Conservation (phyloP, 2,888 invertebrate genomes). For the Ommatoiulus sabulosus region DNA sequence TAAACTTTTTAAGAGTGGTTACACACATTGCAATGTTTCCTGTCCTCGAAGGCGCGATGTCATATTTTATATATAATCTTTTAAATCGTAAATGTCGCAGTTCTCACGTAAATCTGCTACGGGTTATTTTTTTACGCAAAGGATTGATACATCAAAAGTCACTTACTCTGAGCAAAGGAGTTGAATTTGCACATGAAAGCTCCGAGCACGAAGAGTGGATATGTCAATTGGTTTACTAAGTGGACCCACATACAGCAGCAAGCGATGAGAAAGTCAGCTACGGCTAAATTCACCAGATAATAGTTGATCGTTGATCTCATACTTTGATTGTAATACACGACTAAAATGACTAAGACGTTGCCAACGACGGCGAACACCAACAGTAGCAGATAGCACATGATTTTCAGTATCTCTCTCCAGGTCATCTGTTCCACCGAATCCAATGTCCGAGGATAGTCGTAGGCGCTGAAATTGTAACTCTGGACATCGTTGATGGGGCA, state of each 20-base stretch:
- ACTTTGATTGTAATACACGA: slow-evolving; percentile 62
- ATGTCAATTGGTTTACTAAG: slow-evolving; percentile 63
- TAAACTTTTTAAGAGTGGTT: too few relatives aligned
- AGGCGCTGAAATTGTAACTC: slow-evolving; percentile 52
- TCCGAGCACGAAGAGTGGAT: slow-evolving; percentile 63
- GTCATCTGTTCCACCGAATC: slow-evolving; percentile 45
- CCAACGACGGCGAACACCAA: slow-evolving; percentile 63
- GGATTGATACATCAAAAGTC: neutral
- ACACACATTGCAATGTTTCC: too few relatives aligned
- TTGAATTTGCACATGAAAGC: slow-evolving; percentile 65
- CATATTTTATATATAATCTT: neutral
- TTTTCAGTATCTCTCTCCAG: slow-evolving; percentile 52
- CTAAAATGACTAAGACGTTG: slow-evolving; percentile 62
- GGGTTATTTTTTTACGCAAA: neutral
- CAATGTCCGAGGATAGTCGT: slow-evolving; percentile 52
- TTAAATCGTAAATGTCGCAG: neutral
- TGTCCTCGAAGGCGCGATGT: too few relatives aligned
- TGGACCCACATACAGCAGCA: slow-evolving; percentile 65
- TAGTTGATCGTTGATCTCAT: slow-evolving; percentile 64
- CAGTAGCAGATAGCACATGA: slow-evolving; percentile 60
- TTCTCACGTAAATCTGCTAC: neutral
- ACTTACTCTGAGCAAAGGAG: slow-evolving; percentile 65
- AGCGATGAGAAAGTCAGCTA: slow-evolving; percentile 65
- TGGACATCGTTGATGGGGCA: slow-evolving; percentile 50
- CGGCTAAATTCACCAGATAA: slow-evolving; percentile 65